Evolutionary conservation across 2,888 invertebrate species (phyloP).

Genomic region (Neelides folsomi): DNA sequence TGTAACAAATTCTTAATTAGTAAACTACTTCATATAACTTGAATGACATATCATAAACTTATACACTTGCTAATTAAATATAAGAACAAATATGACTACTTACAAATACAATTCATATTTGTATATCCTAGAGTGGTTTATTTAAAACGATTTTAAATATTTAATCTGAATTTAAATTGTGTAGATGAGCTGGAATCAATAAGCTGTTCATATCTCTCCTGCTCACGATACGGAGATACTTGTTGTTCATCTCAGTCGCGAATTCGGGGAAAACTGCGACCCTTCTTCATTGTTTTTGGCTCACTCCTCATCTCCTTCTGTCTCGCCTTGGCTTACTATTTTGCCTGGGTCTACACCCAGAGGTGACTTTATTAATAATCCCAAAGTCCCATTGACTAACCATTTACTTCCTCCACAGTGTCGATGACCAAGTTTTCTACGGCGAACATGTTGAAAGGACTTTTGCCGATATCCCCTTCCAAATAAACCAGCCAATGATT

Average conservation of each 20-base stretch:
- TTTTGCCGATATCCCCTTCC: conserved; percentile 11
- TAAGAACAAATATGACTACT: too few relatives aligned
- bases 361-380: conserved; percentile 10
- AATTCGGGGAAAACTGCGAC: conserved; percentile 26
- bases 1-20: neutral
- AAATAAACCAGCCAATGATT: conserved; percentile 11
- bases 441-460: conserved; percentile 10
- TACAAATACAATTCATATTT: too few relatives aligned
- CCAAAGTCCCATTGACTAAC: neutral
- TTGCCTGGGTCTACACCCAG: conserved; percentile 33
- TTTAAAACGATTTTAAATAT: neutral
- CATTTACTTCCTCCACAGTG: conserved; percentile 1
- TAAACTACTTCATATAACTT: neutral
- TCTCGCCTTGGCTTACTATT: conserved; percentile 32
- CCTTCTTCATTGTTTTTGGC: conserved; percentile 33
- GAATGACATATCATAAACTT: neutral
- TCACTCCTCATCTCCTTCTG: conserved; percentile 32
- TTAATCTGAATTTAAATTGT: too few relatives aligned
- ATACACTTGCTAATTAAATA: too few relatives aligned
- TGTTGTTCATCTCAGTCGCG: conserved; percentile 25
- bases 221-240: conserved; percentile 31
- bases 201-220: conserved; percentile 33
- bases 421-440: conserved; percentile 12
- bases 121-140: neutral
- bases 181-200: conserved; percentile 31